Conservation (phyloP, 2,888 invertebrate genomes). For the Drosophila rubida region DNA sequence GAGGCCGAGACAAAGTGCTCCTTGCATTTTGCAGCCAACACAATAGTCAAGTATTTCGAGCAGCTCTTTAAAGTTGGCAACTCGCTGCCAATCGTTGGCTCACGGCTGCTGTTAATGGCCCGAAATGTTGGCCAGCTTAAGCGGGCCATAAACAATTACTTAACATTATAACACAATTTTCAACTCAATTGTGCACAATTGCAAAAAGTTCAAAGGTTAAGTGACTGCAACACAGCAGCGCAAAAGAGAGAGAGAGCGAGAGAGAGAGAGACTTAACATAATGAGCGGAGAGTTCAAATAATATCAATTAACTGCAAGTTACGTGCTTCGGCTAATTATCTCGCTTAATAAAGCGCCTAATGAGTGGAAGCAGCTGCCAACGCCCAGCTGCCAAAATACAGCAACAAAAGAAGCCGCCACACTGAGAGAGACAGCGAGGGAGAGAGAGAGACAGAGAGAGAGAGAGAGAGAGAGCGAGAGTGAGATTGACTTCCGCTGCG, state of each 20-base stretch:
- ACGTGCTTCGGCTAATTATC: constrained; percentile 81
- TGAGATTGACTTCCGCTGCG: constrained; percentile 5
- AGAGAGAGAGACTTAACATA: constrained; percentile 47
- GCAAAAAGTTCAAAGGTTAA: constrained; percentile 71
- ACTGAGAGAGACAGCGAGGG: neutral
- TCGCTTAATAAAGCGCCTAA: constrained; percentile 82
- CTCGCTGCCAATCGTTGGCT: constrained; percentile 10
- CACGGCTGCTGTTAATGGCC: constrained; percentile 49
- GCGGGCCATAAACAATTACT: constrained; percentile 73
- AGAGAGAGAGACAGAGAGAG: neutral
- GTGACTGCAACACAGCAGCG: constrained; percentile 59
- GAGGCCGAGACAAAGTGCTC: constrained; percentile 10
- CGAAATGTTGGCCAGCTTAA: constrained; percentile 50
- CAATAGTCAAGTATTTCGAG: neutral
- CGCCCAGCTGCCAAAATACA: constrained; percentile 64
- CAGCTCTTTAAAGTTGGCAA: constrained; percentile 17
- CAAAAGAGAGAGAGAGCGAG: constrained; percentile 10
- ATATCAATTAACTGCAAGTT: constrained; percentile 82
- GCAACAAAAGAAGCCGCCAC: constrained; percentile 21
- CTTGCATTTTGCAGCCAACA: neutral
- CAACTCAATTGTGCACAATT: constrained; percentile 72
- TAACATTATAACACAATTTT: constrained; percentile 73
- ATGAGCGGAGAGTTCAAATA: constrained; percentile 75
- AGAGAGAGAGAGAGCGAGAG: neutral
- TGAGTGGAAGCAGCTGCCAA: constrained; percentile 81